These are phyloP conservation scores for Acholoe squamosa DNA, from an alignment of 2,888 invertebrate genomes.

Conservation along the genomic window DNA sequence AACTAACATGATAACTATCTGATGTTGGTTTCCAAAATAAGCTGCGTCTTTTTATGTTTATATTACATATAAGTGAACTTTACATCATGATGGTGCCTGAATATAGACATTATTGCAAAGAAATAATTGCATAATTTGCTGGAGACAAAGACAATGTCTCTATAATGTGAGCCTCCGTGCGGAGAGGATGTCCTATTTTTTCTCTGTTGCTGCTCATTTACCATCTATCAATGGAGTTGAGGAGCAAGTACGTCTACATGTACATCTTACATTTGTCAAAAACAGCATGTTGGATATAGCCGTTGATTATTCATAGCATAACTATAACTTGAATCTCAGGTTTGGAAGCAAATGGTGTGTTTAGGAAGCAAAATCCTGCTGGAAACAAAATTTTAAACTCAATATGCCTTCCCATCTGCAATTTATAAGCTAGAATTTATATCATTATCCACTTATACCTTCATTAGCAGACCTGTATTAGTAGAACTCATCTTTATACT, in stretches of 20 bases:
- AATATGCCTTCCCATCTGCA: too few species aligned
- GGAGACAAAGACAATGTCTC: background rate
- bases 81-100: background rate
- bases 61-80: background rate
- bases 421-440: too few species aligned
- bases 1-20: background rate
- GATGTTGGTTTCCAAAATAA: background rate
- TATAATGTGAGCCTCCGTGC: too few species aligned
- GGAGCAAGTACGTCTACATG: background rate
- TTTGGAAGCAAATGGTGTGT: background rate
- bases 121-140: background rate
- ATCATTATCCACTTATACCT: too few species aligned
- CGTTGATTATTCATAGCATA: background rate
- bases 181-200: too few species aligned
- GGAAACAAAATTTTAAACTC: too few species aligned
- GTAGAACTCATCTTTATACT: too few species aligned
- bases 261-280: background rate
- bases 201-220: too few species aligned
- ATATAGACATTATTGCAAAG: slow-evolving; percentile 2
- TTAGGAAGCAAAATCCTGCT: too few species aligned
- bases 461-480: too few species aligned
- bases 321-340: background rate
- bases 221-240: background rate
- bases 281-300: background rate
- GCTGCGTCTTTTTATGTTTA: background rate